These are phyloP conservation scores for Drosophila anomelani DNA, from an alignment of 2,888 invertebrate genomes.

Conservation along the genomic window DNA sequence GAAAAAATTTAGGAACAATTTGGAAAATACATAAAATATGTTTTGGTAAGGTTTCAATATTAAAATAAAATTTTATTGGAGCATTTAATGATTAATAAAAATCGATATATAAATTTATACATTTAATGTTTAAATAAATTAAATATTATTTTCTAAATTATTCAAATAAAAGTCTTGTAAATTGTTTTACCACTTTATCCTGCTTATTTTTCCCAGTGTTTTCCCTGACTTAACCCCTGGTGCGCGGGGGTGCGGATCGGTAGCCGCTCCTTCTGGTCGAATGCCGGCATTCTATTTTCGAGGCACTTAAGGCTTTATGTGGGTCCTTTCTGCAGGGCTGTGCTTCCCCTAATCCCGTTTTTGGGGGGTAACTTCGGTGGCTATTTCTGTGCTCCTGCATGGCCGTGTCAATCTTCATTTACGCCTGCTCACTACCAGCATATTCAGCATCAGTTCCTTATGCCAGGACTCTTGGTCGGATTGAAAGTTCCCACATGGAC, in stretches of 20 bases:
- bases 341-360: constrained; percentile 12
- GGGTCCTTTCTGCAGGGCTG: constrained; percentile 52
- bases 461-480: constrained; percentile 53
- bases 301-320: constrained; percentile 59
- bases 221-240: constrained; percentile 14
- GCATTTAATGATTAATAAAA: not conserved
- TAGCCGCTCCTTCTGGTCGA: constrained; percentile 53
- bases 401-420: constrained; percentile 68
- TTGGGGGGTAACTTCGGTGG: constrained; percentile 40
- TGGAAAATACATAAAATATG: not conserved
- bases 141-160: not conserved
- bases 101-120: too few species aligned
- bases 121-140: too few species aligned
- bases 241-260: constrained; percentile 41
- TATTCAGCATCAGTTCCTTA: constrained; percentile 45
- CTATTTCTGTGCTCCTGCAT: constrained; percentile 55
- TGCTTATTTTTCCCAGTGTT: not conserved
- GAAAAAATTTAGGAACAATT: constrained; percentile 8
- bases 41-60: too few species aligned
- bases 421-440: constrained; percentile 60
- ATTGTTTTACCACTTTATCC: not conserved
- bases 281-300: constrained; percentile 50
- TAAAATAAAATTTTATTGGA: not conserved
- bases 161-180: not conserved
- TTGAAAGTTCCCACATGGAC: constrained; percentile 63